These are phyloP conservation scores for Rosalia funebris DNA, from an alignment of 2,888 invertebrate genomes.

Conservation along the genomic window DNA sequence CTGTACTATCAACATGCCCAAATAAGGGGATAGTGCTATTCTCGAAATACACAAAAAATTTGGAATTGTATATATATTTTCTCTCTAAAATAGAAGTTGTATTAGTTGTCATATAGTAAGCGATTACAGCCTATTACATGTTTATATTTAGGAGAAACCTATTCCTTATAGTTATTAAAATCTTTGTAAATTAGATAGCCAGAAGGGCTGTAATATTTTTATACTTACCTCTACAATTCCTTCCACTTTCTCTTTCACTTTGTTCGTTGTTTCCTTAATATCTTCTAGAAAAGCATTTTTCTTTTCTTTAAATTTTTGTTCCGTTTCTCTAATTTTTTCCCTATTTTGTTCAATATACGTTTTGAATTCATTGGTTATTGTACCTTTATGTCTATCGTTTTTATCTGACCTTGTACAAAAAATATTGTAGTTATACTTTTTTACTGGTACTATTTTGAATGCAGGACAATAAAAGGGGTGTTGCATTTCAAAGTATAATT, in stretches of 20 bases:
- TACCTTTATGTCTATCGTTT: constrained; percentile 7
- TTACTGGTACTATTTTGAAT: not conserved
- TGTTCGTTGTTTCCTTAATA: constrained; percentile 76
- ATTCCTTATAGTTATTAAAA: too few relatives aligned
- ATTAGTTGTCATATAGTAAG: too few relatives aligned
- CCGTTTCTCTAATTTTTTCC: constrained; percentile 70
- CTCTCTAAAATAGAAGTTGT: constrained; percentile 70
- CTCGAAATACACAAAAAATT: constrained; percentile 89
- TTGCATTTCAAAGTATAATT: not conserved
- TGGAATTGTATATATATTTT: constrained; percentile 93
- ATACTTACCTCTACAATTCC: constrained; percentile 75
- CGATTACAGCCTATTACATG: too few relatives aligned
- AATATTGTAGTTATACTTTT: not conserved
- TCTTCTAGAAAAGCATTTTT: constrained; percentile 75
- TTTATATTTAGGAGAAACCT: too few relatives aligned
- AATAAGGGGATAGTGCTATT: constrained; percentile 86
- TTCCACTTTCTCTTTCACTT: constrained; percentile 78
- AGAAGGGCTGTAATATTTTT: too few relatives aligned
- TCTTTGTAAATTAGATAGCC: too few relatives aligned
- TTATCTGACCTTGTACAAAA: not conserved
- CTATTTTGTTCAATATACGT: constrained; percentile 69
- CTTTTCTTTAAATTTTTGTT: constrained; percentile 68
- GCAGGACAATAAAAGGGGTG: constrained; percentile 1
- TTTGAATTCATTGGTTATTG: constrained; percentile 49
- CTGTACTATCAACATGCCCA: constrained; percentile 88